phyloP scores from a whole-genome alignment of 2,888 invertebrate genomes.

The Drosophila longiperda region DNA sequence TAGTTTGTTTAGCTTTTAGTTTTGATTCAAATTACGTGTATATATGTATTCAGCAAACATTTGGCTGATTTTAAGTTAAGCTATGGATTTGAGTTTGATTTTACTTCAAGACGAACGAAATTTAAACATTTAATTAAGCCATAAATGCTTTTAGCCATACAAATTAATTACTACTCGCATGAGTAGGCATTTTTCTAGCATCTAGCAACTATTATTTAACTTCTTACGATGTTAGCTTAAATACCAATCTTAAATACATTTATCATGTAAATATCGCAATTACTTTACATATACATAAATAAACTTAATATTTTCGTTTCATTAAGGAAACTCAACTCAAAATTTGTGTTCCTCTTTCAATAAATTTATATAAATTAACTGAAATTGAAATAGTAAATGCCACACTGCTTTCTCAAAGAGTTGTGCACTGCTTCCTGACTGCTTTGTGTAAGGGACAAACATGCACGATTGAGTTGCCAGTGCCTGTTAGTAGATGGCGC shows the following conservation, averaged over 20 bases:
- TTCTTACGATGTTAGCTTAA: slow-evolving; percentile 18
- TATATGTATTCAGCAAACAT: slow-evolving; percentile 40
- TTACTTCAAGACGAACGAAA: slow-evolving; percentile 21
- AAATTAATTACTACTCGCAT: slow-evolving; percentile 20
- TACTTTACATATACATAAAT: slow-evolving; percentile 43
- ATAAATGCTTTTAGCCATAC: slow-evolving; percentile 34
- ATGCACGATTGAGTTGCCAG: not conserved
- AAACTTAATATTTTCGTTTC: slow-evolving; percentile 58
- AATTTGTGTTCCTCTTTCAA: not conserved
- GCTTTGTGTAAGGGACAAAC: not conserved
- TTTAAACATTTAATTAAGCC: slow-evolving; percentile 7
- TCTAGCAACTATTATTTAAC: slow-evolving; percentile 42
- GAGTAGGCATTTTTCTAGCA: slow-evolving; percentile 42
- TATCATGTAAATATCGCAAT: slow-evolving; percentile 51
- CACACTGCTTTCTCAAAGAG: not conserved
- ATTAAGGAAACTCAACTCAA: slow-evolving; percentile 41
- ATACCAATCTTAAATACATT: slow-evolving; percentile 18
- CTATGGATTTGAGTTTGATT: slow-evolving; percentile 57
- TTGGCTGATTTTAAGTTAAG: slow-evolving; percentile 40
- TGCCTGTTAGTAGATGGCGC: slow-evolving; percentile 14
- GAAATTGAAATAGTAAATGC: not conserved
- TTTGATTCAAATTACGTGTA: slow-evolving; percentile 41
- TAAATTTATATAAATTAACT: not conserved
- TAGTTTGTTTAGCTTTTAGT: slow-evolving; percentile 13
- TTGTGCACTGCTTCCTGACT: not conserved